Percentiles rank a stretch among this genome's conserved stretches.
phyloP scores from a whole-genome alignment of 2,113 vertebrate genomes.

The Orcinus orca region DNA sequence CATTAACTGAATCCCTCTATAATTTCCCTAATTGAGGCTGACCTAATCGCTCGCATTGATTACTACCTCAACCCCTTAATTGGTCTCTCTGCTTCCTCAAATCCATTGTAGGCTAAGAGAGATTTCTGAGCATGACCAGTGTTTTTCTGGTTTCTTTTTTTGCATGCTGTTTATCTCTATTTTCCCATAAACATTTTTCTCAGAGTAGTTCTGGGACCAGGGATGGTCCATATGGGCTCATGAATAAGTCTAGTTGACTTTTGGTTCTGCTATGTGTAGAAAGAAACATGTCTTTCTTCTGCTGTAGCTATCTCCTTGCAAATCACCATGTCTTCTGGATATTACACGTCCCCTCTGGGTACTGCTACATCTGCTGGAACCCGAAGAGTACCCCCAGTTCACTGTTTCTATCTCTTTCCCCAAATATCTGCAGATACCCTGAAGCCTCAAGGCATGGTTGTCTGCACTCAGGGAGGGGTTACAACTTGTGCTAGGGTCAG shows the following conservation, averaged over 20 bases:
- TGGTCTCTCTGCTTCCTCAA: background rate
- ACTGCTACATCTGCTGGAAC: background rate
- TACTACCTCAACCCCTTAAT: background rate
- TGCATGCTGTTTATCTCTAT: background rate
- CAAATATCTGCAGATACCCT: background rate
- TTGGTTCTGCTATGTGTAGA: background rate
- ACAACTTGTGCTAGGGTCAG: background rate
- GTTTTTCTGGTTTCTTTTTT: background rate
- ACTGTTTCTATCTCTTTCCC: background rate
- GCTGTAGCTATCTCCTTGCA: background rate
- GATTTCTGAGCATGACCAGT: background rate
- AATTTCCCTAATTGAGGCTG: background rate
- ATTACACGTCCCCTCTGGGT: background rate
- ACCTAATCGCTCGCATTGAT: background rate
- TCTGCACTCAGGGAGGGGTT: background rate
- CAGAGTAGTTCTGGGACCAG: background rate
- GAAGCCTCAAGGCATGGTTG: background rate
- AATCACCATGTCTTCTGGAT: background rate
- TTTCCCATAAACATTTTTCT: background rate
- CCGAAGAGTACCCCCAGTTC: background rate
- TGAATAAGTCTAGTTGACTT: background rate
- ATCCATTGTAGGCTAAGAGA: background rate
- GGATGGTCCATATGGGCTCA: background rate
- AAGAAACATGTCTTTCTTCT: background rate
- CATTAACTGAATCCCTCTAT: constrained; percentile 14